These are phyloP conservation scores for Megaceryle torquata DNA, from an alignment of 2,113 vertebrate species.

Conservation along the genomic window DNA sequence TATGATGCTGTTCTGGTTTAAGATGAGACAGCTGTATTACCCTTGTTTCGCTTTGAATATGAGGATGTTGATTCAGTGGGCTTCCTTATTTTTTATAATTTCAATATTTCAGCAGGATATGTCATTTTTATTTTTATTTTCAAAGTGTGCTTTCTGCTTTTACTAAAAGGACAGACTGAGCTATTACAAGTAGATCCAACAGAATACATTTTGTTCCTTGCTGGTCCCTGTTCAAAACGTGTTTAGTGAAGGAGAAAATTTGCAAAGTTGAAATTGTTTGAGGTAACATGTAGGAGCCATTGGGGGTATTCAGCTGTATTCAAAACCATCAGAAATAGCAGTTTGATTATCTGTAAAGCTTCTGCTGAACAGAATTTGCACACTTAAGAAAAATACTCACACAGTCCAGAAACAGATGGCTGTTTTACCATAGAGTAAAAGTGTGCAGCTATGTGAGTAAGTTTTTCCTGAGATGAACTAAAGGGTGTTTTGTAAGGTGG, in stretches of 20 bases:
- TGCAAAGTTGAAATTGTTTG: background rate
- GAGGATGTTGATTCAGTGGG: background rate
- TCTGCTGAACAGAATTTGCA: background rate
- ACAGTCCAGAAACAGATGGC: background rate
- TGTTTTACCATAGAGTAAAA: background rate
- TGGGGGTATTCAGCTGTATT: background rate
- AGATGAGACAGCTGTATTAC: slow-evolving; percentile 24
- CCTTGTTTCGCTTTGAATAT: background rate
- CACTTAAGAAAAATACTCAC: background rate
- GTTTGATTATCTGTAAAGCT: background rate
- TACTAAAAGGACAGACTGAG: background rate
- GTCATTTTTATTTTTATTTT: background rate
- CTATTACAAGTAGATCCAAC: background rate
- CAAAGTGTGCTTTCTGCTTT: background rate
- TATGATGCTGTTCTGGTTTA: slow-evolving; percentile 1
- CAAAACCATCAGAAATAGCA: background rate
- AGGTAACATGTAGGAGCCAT: background rate
- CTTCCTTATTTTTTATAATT: slow-evolving; percentile 42
- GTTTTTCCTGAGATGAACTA: background rate
- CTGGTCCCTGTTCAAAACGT: background rate
- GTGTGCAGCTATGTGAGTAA: background rate
- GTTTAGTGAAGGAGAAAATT: background rate
- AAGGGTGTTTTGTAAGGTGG: background rate
- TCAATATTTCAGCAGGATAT: slow-evolving; percentile 3
- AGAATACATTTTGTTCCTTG: background rate